Evolutionary conservation across 2,797 vertebrate species (phyloP), one percentile per base, ranked within the genome.

Genomic region (Pangasius djambal): DNA sequence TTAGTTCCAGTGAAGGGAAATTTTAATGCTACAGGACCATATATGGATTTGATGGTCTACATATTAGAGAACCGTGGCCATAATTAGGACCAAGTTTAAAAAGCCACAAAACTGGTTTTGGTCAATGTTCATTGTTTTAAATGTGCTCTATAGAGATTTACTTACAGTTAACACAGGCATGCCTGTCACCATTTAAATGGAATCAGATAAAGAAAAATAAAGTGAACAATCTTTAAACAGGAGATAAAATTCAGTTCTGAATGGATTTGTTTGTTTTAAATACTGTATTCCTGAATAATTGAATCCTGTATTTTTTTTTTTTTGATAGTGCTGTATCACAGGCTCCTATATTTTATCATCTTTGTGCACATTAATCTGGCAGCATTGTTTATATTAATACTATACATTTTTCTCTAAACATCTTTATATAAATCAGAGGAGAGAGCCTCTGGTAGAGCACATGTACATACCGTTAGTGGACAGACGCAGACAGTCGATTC

Each of bases 401-500:
- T 50, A 34, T 34, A 34, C 0, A 34, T 44, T 44, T n/a, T 28
- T 52, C 20, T 22, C 18, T 13, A 55, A 22, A 31, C n/a, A 57
- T 55, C n/a, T 18, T 79, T 31, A 34, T 57, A 3, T 9, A 65
- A 65, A 22, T 69, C n/a, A 69, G 40, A 52, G 63, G 31, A 50
- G n/a, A 52, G 4, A 50, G 15, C 10, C 55, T 37, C 31, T n/a
- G 61, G 2, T 20, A 8, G 9, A 67, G 37, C 59, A 83, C 15
- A 44, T 70, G 48, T 50, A 50, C 97, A 94, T 95, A 99, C 99
- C 98, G 0, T 99, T 98, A 88, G 98, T 99, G 90, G 97, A 97
- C 86, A 97, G 97, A 89, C 96, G 97, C 90, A 98, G 93, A 89
- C 99, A 99, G 92, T 99, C 98, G 3, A 99, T 99, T 65, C 99